Percentiles rank a stretch among this genome's conserved stretches.
These are phyloP conservation scores for Lymantria dispar DNA, from an alignment of 2,888 invertebrate species.

Conservation along the genomic window DNA sequence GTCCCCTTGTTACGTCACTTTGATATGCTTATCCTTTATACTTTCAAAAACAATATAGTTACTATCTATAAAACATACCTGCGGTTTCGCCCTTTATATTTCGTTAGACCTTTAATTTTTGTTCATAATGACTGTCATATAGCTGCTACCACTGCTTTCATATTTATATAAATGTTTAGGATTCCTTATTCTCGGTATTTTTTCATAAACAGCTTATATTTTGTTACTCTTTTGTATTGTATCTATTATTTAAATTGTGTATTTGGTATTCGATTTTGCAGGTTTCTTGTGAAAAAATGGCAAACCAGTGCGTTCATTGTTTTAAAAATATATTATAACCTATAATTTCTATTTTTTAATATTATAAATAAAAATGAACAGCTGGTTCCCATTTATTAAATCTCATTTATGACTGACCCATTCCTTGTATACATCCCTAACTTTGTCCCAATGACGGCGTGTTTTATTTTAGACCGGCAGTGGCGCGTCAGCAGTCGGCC, in stretches of 20 bases:
- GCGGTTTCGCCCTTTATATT: conserved; percentile 20
- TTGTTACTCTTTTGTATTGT: conserved; percentile 18
- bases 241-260: conserved; percentile 28
- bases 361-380: conserved; percentile 22
- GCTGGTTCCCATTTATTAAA: conserved; percentile 22
- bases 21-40: conserved; percentile 34
- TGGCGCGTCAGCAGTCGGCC: conserved; percentile 82
- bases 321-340: background rate
- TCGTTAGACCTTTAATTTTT: conserved; percentile 19
- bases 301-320: conserved; percentile 12
- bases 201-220: conserved; percentile 21
- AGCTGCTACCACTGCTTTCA: conserved; percentile 40
- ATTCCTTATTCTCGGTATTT: conserved; percentile 27
- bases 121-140: conserved; percentile 17
- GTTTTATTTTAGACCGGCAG: conserved; percentile 82
- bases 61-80: conserved; percentile 21
- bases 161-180: conserved; percentile 15
- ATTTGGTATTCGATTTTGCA: conserved; percentile 21
- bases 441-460: conserved; percentile 70
- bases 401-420: conserved; percentile 30
- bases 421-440: conserved; percentile 48
- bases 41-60: conserved; percentile 17
- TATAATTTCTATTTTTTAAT: background rate
- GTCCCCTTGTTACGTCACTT: conserved; percentile 35
- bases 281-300: conserved; percentile 22